Conservation (phyloP, 1,140 invertebrate species). For the Vanessa tameamea region DNA sequence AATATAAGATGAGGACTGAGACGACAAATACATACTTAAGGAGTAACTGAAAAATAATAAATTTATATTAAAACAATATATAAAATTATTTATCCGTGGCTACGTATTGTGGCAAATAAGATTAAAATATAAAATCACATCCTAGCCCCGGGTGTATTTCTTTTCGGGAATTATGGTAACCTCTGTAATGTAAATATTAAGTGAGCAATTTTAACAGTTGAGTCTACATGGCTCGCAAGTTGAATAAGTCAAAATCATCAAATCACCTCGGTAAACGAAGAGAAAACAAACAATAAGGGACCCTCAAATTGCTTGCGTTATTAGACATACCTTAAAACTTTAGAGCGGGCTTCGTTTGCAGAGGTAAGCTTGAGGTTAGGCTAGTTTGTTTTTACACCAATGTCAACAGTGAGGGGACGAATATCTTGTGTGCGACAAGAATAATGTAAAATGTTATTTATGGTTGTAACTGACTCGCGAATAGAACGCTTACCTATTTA, state of each 20-base stretch:
- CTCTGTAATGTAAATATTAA: constrained; percentile 22
- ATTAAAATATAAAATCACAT: no score
- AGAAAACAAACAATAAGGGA: constrained; percentile 68
- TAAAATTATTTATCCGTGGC: no score
- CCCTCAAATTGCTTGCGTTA: constrained; percentile 76
- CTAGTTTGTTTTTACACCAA: constrained; percentile 67
- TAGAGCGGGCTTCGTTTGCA: constrained; percentile 73
- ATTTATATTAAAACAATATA: no score
- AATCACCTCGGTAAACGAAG: constrained; percentile 73
- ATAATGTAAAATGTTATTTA: constrained; percentile 6
- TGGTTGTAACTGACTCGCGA: not conserved
- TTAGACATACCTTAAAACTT: constrained; percentile 77
- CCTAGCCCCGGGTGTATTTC: constrained; percentile 3
- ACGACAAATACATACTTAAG: no score
- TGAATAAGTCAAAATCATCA: constrained; percentile 79
- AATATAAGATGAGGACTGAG: no score
- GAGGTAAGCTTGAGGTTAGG: constrained; percentile 68
- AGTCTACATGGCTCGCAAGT: constrained; percentile 53
- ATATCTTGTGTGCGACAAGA: constrained; percentile 8
- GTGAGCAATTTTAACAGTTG: constrained; percentile 39
- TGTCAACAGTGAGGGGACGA: constrained; percentile 57
- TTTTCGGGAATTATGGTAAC: constrained; percentile 16
- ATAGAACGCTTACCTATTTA: not conserved
- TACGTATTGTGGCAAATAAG: no score
- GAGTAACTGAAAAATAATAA: no score